Base-by-base conservation (phyloP, 2,113 vertebrate genomes). In the Ondatra zibethicus region DNA sequence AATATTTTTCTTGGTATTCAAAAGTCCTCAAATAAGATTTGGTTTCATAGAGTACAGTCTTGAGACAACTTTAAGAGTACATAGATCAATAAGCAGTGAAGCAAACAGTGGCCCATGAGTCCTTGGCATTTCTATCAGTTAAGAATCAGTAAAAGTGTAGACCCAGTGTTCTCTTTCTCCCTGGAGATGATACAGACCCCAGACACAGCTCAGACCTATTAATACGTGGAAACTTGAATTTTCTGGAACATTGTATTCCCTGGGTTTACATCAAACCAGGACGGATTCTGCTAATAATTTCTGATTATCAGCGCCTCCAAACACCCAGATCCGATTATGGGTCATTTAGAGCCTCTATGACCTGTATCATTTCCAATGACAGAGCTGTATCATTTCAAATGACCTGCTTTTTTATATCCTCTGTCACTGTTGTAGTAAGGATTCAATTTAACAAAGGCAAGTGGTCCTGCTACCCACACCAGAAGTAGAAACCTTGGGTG, bases 1-100 rank as follows among this genome's bases (percentile, higher is more conserved):
- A 95, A 80, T 95, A 68, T 89, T 87, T 93, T 7, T 90, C 88
- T 81, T 47, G 86, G 50, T 93, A 88, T 72, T 84, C 86, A 96
- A 91, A 94, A 7, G 10, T 82, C 27, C 27, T 91, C 39, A 76
- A 73, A 50, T 78, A 95, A 89, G 52, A 45, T 78, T 97, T 85
- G 3, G 81, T 92, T 96, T 93, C 31, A 75, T 17, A 63, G 2
- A 94, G 8, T 63, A 96, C 45, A 92, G 21, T 90, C 29, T 81
- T 85, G 85, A 65, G 31, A 63, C 25, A 80, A 8, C 94, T 96
- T 93, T 85, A 14, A 96, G 91, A 76, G 5, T 47, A 70, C 0
- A 63, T 6, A 88, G 21, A 29, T 55, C 39, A 5, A 73, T 14
- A 80, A 75, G 19, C 2, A 94, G 23, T 3, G 93, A 95, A 16